These are phyloP conservation scores for Zaprionus bogoriensis DNA, from an alignment of 2,888 invertebrate species.

Conservation along the genomic window DNA sequence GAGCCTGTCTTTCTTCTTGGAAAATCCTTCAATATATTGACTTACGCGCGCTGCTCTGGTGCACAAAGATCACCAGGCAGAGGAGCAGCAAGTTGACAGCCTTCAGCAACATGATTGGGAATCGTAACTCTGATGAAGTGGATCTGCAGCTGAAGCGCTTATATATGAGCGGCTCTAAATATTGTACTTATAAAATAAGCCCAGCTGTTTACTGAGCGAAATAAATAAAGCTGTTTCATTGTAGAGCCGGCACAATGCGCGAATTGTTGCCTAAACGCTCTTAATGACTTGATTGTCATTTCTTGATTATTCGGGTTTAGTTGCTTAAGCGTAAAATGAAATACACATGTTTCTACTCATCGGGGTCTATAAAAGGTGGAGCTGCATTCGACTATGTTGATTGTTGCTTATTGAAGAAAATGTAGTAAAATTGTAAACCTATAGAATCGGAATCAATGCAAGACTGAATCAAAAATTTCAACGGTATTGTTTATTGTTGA, in stretches of 20 bases:
- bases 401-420: too few species aligned
- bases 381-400: too few species aligned
- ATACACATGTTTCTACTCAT: neutral
- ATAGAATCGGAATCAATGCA: too few species aligned
- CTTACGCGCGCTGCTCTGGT: neutral
- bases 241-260: neutral
- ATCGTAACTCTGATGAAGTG: neutral
- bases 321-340: neutral
- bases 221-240: conserved; percentile 8
- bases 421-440: too few species aligned
- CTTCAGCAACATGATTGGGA: conserved; percentile 1
- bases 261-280: neutral
- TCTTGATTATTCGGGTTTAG: neutral
- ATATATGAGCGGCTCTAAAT: too few species aligned
- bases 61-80: neutral
- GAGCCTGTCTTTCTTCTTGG: neutral
- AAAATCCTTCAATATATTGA: too few species aligned
- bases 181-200: neutral
- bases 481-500: too few species aligned
- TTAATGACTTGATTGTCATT: neutral
- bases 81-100: neutral
- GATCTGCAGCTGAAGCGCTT: neutral
- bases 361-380: neutral
- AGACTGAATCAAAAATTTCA: too few species aligned
- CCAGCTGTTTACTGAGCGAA: neutral